These are phyloP conservation scores for Leptinotarsa lineolata DNA, from an alignment of 1,140 invertebrate genomes.

Conservation along the genomic window DNA sequence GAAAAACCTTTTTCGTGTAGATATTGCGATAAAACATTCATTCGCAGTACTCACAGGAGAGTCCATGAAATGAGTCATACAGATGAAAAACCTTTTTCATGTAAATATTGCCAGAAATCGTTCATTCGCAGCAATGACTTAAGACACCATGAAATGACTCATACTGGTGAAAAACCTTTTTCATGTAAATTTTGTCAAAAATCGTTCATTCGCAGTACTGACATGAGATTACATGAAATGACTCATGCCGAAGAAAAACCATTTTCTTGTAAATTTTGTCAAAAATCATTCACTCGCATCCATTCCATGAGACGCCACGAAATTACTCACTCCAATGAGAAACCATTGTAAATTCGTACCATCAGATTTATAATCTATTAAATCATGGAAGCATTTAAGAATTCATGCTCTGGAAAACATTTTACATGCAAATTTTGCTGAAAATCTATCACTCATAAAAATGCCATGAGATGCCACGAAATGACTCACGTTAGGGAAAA, in stretches of 20 bases:
- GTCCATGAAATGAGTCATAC: conserved; percentile 61
- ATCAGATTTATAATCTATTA: no score
- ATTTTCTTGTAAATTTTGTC: conserved; percentile 67
- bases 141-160: conserved; percentile 65
- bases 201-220: conserved; percentile 37
- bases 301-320: no score
- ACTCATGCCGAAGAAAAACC: conserved; percentile 36
- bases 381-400: no score
- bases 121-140: conserved; percentile 62
- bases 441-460: conserved; percentile 37
- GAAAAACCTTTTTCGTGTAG: conserved; percentile 60
- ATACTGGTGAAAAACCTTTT: conserved; percentile 61
- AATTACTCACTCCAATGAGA: no score
- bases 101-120: conserved; percentile 70
- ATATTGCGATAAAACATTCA: conserved; percentile 60
- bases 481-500: conserved; percentile 34
- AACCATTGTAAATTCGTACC: no score
- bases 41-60: neutral
- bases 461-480: conserved; percentile 31
- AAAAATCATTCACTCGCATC: no score
- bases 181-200: conserved; percentile 31
- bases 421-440: conserved; percentile 30
- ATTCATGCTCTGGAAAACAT: conserved; percentile 52
- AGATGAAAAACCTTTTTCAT: conserved; percentile 72
- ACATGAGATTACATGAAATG: conserved; percentile 36